These are phyloP conservation scores for Baccha elongata DNA, from an alignment of 2,888 invertebrate genomes.

Conservation along the genomic window DNA sequence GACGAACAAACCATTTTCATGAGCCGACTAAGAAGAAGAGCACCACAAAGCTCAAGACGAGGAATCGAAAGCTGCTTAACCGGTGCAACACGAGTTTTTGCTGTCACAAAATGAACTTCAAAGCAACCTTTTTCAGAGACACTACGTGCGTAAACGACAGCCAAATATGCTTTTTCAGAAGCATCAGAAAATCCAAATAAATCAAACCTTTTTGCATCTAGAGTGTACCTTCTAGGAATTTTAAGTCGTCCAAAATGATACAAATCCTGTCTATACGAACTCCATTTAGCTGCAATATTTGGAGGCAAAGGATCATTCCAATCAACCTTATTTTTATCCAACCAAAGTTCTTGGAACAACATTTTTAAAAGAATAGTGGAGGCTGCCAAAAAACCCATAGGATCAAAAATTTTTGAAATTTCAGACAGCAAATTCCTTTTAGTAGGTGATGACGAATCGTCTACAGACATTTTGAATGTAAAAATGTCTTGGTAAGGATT, in stretches of 20 bases:
- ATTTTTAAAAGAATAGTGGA: conserved; percentile 57
- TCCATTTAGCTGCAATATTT: conserved; percentile 16
- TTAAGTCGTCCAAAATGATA: neutral
- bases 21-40: conserved; percentile 26
- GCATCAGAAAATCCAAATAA: conserved; percentile 43
- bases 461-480: too few relatives aligned
- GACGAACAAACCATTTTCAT: conserved; percentile 32
- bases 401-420: conserved; percentile 47
- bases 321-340: too few relatives aligned
- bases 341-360: conserved; percentile 66
- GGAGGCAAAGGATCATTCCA: conserved; percentile 61
- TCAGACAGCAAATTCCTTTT: neutral
- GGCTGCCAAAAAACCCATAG: conserved; percentile 57
- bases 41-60: conserved; percentile 48
- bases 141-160: conserved; percentile 25
- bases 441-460: too few relatives aligned
- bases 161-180: conserved; percentile 16
- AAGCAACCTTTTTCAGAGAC: neutral
- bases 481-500: too few relatives aligned
- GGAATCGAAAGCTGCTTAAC: conserved; percentile 44
- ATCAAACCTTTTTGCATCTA: too few relatives aligned
- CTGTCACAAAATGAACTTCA: conserved; percentile 4
- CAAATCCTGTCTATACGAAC: conserved; percentile 8
- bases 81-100: conserved; percentile 32
- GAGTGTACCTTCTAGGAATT: conserved; percentile 6